Evolutionary conservation across 2,888 invertebrate species (phyloP), one percentile per base, ranked within the genome.

Genomic region (Drosophila macrospina): DNA sequence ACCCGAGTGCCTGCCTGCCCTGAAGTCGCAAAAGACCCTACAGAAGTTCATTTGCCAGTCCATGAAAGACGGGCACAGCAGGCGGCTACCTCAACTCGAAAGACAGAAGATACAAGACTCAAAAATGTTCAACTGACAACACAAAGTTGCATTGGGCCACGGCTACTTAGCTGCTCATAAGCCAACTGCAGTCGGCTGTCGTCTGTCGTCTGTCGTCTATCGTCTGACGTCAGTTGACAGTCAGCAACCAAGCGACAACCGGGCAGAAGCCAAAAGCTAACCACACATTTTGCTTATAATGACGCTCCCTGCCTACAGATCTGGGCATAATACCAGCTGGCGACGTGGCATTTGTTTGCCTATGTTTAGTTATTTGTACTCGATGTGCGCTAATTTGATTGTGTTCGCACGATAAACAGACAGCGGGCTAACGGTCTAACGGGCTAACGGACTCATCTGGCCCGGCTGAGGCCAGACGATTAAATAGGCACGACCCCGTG

Each of bases 301-400:
- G 16, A 24, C 24, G n/a, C 44, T 16, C 4, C 47, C 32, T 13
- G 7, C 2, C 52, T 24, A 11, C 10, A 24, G 5, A 2, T 13
- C 4, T 36, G 32, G 20, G 13, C 13, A 34, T 45, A 42, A 65
- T 61, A 64, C 66, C 81, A 72, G 70, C 69, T 72, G 74, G 64
- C 39, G 37, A 34, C 51, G 63, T 69, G 64, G 62, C 65, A 75
- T 65, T 78, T 80, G 75, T 78, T 83, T 71, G 74, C 50, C 83
- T 88, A 83, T 88, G 86, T 80, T 72, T 56, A 74, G 76, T 74
- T 78, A 88, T 88, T 88, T 88, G 88, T 75, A 84, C 84, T 87
- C 88, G 74, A 80, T 87, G 86, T 85, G 86, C 88, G 88, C 89
- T 84, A 86, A 86, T 86, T 86, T 86, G 86, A 86, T 86, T 89